Conservation (phyloP, 2,888 invertebrate species). For the Mellilla xanthometata region DNA sequence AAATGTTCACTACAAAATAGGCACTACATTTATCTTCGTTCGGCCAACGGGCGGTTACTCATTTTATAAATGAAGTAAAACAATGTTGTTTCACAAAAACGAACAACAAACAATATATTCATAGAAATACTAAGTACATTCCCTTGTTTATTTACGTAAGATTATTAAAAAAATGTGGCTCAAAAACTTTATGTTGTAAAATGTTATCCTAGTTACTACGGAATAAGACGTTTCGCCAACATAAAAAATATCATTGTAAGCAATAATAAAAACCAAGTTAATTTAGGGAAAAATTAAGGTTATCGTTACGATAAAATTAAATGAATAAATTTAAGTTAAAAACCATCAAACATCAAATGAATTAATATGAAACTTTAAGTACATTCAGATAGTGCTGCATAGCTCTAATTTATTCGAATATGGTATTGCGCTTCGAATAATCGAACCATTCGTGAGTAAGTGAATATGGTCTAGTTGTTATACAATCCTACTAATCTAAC, state of each 20-base stretch:
- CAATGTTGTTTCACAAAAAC: constrained; percentile 24
- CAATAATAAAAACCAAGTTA: constrained; percentile 61
- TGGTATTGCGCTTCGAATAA: constrained; percentile 6
- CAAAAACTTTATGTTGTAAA: constrained; percentile 62
- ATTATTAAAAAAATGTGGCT: constrained; percentile 57
- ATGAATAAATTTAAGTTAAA: constrained; percentile 26
- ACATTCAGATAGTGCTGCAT: constrained; percentile 42
- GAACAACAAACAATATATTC: constrained; percentile 17
- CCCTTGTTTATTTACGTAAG: constrained; percentile 41
- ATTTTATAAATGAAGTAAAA: constrained; percentile 17
- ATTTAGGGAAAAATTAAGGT: constrained; percentile 42
- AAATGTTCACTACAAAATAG: not conserved
- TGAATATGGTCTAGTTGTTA: constrained; percentile 1
- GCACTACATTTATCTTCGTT: constrained; percentile 1
- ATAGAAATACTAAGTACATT: constrained; percentile 22
- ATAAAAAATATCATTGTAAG: constrained; percentile 70
- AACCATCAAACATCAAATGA: constrained; percentile 30
- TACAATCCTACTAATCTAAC: too few species aligned
- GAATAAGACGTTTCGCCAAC: constrained; percentile 62
- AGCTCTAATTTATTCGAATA: constrained; percentile 11
- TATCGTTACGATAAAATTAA: constrained; percentile 27
- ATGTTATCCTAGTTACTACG: constrained; percentile 51
- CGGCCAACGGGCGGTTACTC: constrained; percentile 3
- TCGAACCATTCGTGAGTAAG: constrained; percentile 2
- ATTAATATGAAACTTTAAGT: constrained; percentile 21